Percentiles rank a stretch among this genome's conserved stretches.
Evolutionary conservation across 2,113 vertebrate genomes (phyloP).

Genomic region (Condylura cristata): DNA sequence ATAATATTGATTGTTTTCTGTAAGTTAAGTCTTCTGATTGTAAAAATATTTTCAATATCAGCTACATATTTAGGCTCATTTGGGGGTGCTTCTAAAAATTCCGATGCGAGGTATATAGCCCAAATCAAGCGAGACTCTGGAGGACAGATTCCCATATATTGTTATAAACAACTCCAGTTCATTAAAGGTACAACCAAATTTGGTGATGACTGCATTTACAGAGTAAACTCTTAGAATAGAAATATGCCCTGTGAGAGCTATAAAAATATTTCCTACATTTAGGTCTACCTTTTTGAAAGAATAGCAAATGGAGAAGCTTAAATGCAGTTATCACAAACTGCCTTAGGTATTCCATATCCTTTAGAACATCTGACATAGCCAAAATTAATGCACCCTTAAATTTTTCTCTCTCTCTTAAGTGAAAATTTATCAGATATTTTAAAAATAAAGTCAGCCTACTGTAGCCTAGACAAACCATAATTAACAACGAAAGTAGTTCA

Average conservation of each 20-base stretch:
- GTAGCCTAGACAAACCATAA: neutral
- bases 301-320: neutral
- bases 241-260: neutral
- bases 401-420: neutral
- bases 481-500: neutral
- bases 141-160: neutral
- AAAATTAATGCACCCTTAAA: neutral
- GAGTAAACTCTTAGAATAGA: neutral
- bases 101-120: neutral
- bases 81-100: neutral
- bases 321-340: neutral
- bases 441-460: neutral
- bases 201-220: neutral
- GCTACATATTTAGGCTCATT: neutral
- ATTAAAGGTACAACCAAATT: neutral
- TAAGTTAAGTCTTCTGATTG: neutral
- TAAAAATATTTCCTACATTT: neutral
- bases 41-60: neutral
- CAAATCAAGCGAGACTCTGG: neutral
- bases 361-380: neutral
- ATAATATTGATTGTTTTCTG: neutral
- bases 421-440: neutral
- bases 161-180: neutral
- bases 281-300: neutral
- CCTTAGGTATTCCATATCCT: neutral